These are phyloP conservation scores for Taxidea taxus DNA, from an alignment of 2,113 vertebrate species.

Conservation along the genomic window DNA sequence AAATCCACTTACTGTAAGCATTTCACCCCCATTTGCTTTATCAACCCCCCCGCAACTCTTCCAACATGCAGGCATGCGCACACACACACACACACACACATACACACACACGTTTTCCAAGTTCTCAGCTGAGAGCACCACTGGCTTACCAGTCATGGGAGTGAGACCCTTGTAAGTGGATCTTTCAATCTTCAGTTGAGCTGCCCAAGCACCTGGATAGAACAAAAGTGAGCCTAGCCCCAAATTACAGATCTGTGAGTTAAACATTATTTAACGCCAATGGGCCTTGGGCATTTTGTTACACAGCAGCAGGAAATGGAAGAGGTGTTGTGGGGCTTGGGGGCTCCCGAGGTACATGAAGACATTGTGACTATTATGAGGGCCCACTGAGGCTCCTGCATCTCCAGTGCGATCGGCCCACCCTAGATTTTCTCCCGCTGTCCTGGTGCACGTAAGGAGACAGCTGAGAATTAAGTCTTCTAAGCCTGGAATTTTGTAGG, in stretches of 20 bases:
- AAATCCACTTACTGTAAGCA: not conserved
- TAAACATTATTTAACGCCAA: not conserved
- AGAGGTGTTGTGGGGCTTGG: not conserved
- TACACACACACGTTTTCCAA: not conserved
- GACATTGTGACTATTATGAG: no score
- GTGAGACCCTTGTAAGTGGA: not conserved
- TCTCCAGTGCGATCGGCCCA: not conserved
- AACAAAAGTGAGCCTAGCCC: not conserved
- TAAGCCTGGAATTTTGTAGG: not conserved
- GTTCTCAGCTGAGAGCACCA: not conserved
- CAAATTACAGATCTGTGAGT: not conserved
- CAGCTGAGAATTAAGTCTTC: not conserved
- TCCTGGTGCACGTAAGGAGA: not conserved
- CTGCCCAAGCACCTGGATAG: not conserved
- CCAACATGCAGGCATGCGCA: accelerated
- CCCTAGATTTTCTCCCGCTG: not conserved
- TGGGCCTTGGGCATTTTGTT: not conserved
- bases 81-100: not conserved
- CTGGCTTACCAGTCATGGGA: not conserved
- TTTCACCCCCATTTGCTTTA: not conserved
- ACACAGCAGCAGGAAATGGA: not conserved
- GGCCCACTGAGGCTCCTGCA: not conserved
- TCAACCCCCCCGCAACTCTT: not conserved
- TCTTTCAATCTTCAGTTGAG: not conserved
- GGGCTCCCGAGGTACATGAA: not conserved